Conservation (phyloP, 2,797 vertebrate species). For the Sciaenops ocellatus region DNA sequence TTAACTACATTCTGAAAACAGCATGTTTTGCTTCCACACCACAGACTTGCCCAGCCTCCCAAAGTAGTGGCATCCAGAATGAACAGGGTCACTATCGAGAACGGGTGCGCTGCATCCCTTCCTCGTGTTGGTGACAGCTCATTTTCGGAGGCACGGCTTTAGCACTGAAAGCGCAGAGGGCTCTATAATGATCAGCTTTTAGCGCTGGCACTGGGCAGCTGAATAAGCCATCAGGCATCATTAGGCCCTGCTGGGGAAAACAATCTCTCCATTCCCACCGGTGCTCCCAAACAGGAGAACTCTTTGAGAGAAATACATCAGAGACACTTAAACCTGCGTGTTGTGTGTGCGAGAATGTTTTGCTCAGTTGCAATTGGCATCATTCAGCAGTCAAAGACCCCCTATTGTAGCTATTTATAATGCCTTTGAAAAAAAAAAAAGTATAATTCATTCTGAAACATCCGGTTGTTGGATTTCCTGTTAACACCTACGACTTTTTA, state of each 20-base stretch:
- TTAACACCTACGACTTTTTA: conserved; percentile 9
- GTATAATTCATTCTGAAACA: conserved; percentile 21
- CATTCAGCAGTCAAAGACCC: conserved; percentile 29
- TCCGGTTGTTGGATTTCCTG: conserved; percentile 5
- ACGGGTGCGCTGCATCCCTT: conserved; percentile 69
- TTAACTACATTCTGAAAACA: conserved; percentile 43
- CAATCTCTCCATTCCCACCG: conserved; percentile 69
- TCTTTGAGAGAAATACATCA: conserved; percentile 64
- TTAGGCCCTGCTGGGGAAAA: conserved; percentile 80
- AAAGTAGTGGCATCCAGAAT: conserved; percentile 64
- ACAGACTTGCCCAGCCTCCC: conserved; percentile 57
- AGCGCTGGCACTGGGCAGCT: conserved; percentile 76
- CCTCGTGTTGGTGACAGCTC: conserved; percentile 82
- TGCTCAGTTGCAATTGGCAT: conserved; percentile 25
- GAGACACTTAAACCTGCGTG: conserved; percentile 54
- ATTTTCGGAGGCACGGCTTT: conserved; percentile 82
- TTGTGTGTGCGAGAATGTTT: conserved; percentile 30
- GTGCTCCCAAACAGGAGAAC: conserved; percentile 69
- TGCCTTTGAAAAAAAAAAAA: conserved; percentile 36
- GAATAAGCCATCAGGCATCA: conserved; percentile 87
- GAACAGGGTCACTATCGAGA: conserved; percentile 76
- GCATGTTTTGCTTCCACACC: conserved; percentile 33
- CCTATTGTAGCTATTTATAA: conserved; percentile 25
- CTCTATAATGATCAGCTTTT: conserved; percentile 88
- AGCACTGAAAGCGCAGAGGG: conserved; percentile 76